Conservation (phyloP, 2,888 invertebrate species). For the Syrista parreyssii region DNA sequence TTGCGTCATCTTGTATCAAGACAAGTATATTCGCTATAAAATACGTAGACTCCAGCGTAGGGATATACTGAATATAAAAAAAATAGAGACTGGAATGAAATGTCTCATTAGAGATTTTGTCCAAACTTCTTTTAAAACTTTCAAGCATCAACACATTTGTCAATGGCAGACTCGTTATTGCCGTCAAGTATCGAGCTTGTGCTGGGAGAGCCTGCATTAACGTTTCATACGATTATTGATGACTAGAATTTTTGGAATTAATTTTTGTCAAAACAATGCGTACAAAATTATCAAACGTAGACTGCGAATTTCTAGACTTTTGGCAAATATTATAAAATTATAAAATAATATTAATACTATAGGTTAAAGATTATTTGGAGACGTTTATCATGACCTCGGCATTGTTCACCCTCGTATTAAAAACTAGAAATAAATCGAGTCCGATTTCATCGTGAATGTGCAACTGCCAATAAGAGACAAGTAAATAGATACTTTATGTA, state of each 20-base stretch:
- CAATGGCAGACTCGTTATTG: slow-evolving; percentile 52
- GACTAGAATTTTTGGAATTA: slow-evolving; percentile 41
- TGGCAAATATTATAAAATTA: not conserved
- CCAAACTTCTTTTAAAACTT: not conserved
- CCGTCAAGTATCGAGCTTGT: slow-evolving; percentile 51
- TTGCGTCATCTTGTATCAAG: not conserved
- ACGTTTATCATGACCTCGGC: not conserved
- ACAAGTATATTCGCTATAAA: not conserved
- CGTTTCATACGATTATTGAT: slow-evolving; percentile 59
- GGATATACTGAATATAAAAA: not conserved
- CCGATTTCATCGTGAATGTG: not conserved
- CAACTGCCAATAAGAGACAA: not conserved
- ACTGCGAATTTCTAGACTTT: not conserved
- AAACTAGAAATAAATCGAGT: not conserved
- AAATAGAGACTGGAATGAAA: not conserved
- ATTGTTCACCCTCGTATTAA: not conserved
- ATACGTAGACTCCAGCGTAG: not conserved
- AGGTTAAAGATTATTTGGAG: not conserved
- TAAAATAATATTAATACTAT: not conserved
- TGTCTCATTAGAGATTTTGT: not conserved
- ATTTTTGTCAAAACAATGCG: not conserved
- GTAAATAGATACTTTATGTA: not conserved
- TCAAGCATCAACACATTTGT: slow-evolving; percentile 36
- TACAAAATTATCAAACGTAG: not conserved
- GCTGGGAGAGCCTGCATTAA: slow-evolving; percentile 54